Percentiles rank a stretch among this genome's conserved stretches.
Conservation (phyloP, 1,140 invertebrate genomes). For the Diabrotica undecimpunctata region DNA sequence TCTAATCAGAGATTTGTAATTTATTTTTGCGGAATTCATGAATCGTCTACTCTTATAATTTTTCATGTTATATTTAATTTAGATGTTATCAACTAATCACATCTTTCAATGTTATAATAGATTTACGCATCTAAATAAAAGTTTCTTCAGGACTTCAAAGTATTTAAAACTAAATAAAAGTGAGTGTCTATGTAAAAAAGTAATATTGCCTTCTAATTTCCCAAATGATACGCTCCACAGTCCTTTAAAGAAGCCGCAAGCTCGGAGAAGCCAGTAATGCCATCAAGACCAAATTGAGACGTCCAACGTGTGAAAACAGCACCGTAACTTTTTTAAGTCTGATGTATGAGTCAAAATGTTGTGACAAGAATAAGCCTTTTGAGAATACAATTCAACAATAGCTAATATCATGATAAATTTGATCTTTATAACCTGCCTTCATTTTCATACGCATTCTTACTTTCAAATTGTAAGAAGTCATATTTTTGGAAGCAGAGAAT, state of each 20-base stretch:
- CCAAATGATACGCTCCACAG: not conserved
- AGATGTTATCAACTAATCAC: no score
- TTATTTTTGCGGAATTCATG: no score
- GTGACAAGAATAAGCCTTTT: slow-evolving; percentile 21
- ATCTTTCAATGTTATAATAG: no score
- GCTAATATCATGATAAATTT: slow-evolving; percentile 22
- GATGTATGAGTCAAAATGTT: slow-evolving; percentile 32
- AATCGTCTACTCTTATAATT: no score
- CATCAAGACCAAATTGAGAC: slow-evolving; percentile 8
- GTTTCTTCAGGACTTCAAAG: no score
- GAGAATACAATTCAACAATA: slow-evolving; percentile 20
- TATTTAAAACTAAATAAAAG: no score
- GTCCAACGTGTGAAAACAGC: not conserved
- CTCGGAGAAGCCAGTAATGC: slow-evolving; percentile 1
- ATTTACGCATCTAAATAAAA: no score
- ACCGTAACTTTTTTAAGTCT: slow-evolving; percentile 22
- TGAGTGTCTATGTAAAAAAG: no score
- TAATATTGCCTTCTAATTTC: not conserved
- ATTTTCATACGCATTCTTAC: not conserved
- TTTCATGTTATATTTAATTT: no score
- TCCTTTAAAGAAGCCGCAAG: not conserved
- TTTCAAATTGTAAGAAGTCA: not conserved
- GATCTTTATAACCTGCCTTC: slow-evolving; percentile 5
- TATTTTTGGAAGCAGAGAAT: not conserved
- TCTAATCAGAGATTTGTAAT: no score